These are phyloP conservation scores for Polydrusus cervinus DNA, from an alignment of 2,888 invertebrate species.

Conservation along the genomic window DNA sequence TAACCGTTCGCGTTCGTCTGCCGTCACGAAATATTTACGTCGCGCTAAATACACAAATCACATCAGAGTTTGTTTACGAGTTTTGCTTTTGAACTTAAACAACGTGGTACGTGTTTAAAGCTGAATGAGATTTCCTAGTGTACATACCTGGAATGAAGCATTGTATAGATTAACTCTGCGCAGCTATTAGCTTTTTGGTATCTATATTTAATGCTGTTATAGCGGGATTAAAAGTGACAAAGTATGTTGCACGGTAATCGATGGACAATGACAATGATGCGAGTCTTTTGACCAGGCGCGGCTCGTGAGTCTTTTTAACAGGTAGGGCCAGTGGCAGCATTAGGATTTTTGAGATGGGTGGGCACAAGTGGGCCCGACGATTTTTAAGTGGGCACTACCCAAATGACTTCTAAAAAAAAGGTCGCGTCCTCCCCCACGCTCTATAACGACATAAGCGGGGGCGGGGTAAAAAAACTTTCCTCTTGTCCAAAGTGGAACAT, in stretches of 20 bases:
- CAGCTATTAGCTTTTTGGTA: background rate
- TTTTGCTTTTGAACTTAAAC: slow-evolving; percentile 26
- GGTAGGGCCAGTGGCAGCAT: no score
- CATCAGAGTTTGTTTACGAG: slow-evolving; percentile 24
- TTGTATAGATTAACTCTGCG: background rate
- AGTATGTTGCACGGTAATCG: background rate
- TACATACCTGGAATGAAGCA: slow-evolving; percentile 1
- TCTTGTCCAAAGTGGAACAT: no score
- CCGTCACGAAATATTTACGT: slow-evolving; percentile 32
- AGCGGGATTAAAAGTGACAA: background rate
- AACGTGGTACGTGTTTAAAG: slow-evolving; percentile 23
- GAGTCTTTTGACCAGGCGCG: background rate
- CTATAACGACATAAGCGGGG: no score
- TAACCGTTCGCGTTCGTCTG: slow-evolving; percentile 26
- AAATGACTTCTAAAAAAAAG: no score
- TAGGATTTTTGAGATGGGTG: no score
- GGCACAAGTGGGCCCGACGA: no score
- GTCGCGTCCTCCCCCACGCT: no score
- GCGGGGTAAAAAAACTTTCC: no score
- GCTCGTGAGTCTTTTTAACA: no score
- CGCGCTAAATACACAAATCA: slow-evolving; percentile 34
- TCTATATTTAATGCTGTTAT: no score
- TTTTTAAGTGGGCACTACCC: no score
- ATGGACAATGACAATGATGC: background rate
- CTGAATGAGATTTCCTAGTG: background rate